A percentile compares a stretch with the other conserved stretches of the same genome.
Conservation (phyloP, 2,888 invertebrate genomes). For the Atethmia centrago region DNA sequence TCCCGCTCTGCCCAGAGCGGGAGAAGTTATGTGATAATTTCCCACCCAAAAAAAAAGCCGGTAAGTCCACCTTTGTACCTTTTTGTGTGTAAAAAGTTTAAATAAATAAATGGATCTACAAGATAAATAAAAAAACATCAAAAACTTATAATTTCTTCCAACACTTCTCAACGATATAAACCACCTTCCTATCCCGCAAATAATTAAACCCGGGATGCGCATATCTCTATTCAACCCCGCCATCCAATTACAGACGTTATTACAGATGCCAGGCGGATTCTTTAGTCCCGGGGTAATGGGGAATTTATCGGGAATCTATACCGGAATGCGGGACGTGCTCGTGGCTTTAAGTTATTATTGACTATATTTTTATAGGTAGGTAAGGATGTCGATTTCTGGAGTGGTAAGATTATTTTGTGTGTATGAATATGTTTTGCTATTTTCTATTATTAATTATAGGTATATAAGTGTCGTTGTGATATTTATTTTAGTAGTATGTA, state of each 20-base stretch:
- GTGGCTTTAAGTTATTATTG: constrained; percentile 23
- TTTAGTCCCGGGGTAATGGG: constrained; percentile 51
- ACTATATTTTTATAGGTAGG: background rate
- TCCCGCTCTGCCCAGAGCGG: too few species aligned
- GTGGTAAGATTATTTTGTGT: background rate
- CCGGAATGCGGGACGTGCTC: constrained; percentile 39
- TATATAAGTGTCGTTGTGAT: too few species aligned
- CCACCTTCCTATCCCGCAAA: background rate
- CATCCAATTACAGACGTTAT: constrained; percentile 54
- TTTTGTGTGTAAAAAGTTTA: too few species aligned
- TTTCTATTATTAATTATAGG: too few species aligned
- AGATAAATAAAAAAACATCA: too few species aligned
- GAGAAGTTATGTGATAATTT: too few species aligned
- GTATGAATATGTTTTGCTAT: too few species aligned
- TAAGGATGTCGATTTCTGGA: background rate
- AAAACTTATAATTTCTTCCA: background rate
- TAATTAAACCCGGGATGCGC: constrained; percentile 18
- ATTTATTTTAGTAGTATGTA: too few species aligned
- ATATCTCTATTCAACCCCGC: constrained; percentile 16
- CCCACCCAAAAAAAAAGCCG: too few species aligned
- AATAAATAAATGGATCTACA: too few species aligned
- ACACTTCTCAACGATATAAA: too few species aligned
- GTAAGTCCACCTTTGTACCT: too few species aligned
- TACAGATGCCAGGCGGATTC: constrained; percentile 53
- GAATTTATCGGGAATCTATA: constrained; percentile 62